phyloP scores from a whole-genome alignment of 2,113 vertebrate species.

The Menura novaehollandiae region DNA sequence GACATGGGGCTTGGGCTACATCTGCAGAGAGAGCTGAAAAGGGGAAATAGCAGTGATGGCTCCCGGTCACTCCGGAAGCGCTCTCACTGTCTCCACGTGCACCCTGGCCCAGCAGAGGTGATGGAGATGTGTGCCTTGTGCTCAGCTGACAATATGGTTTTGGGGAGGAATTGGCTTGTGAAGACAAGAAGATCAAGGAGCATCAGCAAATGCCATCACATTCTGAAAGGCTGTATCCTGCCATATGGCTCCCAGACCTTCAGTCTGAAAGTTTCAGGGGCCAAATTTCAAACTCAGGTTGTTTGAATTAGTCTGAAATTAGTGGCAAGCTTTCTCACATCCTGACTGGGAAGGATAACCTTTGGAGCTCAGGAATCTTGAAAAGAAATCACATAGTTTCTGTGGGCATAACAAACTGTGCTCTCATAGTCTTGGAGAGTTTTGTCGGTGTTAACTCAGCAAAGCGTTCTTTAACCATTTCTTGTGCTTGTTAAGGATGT shows the following conservation, averaged over 20 bases:
- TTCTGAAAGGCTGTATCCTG: constrained; percentile 59
- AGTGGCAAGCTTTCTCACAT: constrained; percentile 44
- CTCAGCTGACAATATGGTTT: neutral
- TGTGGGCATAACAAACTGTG: neutral
- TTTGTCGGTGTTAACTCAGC: neutral
- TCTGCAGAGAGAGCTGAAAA: neutral
- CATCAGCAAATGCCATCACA: neutral
- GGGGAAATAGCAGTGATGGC: neutral
- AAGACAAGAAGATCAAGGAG: constrained; percentile 56
- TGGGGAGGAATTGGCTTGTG: neutral
- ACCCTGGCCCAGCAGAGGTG: neutral
- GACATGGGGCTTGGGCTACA: neutral
- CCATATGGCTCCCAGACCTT: constrained; percentile 61
- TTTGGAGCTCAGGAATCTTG: neutral
- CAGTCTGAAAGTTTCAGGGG: neutral
- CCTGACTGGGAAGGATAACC: constrained; percentile 23
- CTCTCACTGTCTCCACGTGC: neutral
- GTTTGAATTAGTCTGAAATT: constrained; percentile 54
- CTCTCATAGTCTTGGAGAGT: neutral
- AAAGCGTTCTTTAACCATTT: neutral
- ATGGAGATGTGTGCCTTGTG: neutral
- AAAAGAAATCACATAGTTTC: neutral
- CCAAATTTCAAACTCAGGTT: constrained; percentile 26
- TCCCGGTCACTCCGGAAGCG: neutral
- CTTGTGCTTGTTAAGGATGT: neutral